Evolutionary conservation across 37 sponge, comb jelly and placozoan genomes (phyloP), one percentile per base, ranked within the genome.

Genomic region (Agelas oroides): DNA sequence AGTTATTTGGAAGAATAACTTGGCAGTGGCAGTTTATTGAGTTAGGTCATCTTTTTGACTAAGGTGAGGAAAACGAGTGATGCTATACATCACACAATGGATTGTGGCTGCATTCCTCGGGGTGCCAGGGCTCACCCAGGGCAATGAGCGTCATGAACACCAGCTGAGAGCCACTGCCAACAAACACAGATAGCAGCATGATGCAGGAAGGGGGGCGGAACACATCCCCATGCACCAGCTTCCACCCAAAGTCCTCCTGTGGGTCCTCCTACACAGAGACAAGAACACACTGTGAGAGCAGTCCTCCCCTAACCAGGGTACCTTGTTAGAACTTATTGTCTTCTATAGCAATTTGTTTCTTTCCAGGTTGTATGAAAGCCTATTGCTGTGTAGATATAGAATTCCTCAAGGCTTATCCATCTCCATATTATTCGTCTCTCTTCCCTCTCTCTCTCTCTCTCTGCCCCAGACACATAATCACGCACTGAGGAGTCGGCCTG

Each of bases 231-330:
- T 99, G 99, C 18, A 99, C 99, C 79, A 99, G 69, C 93, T 99
- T 99, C 99, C 99, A 99, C 1, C 99, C 99, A 92, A 97, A 99
- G 81, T 99, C 99, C 76, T 99, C 97, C 75, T 99, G 99, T 1
- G 93, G 79, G 70, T 99, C 99, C 62, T 99, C 99, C 97, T 97
- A 75, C n/a, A n/a, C n/a, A 12, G 61, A 16, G 59, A 20, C 17
- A 16, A 17, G 36, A 33, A 31, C 34, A 25, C 15, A 18, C 17
- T 15, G 58, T 19, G 58, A 18, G 18, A 18, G 58, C 58, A 62
- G 28, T 12, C 13, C 64, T 62, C 64, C 64, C 64, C n/a, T 5
- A 6, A 25, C 6, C 15, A 25, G 28, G 28, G n/a, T n/a, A n/a
- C n/a, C n/a, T n/a, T 5, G 3, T 12, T 12, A 14, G 13, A 13